Percentiles rank a stretch among this genome's conserved stretches.
phyloP scores from a whole-genome alignment of 2,113 vertebrate genomes.

The Felis chaus region DNA sequence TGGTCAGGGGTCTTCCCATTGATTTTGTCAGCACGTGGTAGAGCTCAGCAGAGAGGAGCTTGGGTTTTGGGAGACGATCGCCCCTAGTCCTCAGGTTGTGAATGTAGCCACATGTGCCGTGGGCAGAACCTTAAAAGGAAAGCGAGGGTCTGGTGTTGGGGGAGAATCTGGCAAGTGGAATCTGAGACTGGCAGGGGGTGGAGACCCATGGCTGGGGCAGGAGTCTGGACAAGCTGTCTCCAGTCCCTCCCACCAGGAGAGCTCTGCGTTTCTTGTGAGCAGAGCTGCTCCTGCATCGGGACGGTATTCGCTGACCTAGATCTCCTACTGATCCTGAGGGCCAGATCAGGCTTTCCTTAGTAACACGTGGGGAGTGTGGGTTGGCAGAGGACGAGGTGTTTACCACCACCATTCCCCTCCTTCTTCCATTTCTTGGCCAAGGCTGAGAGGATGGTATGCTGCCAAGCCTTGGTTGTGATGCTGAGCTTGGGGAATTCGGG shows the following conservation, averaged over 20 bases:
- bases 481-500: background rate
- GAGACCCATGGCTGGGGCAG: background rate
- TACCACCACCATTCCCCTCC: background rate
- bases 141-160: no score
- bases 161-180: background rate
- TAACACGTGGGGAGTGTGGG: background rate
- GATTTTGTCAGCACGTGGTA: no score
- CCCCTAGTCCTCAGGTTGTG: background rate
- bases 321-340: background rate
- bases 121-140: background rate
- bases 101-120: background rate
- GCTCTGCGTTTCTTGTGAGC: background rate
- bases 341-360: background rate
- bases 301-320: background rate
- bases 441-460: background rate
- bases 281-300: background rate
- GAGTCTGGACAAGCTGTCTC: background rate
- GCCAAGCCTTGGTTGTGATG: background rate
- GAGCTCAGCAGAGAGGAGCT: background rate
- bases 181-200: background rate
- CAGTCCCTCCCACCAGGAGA: background rate
- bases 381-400: background rate
- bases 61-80: background rate
- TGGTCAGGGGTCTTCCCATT: no score
- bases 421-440: background rate